phyloP scores from a whole-genome alignment of 2,888 invertebrate genomes.

The Cyclophora punctaria region DNA sequence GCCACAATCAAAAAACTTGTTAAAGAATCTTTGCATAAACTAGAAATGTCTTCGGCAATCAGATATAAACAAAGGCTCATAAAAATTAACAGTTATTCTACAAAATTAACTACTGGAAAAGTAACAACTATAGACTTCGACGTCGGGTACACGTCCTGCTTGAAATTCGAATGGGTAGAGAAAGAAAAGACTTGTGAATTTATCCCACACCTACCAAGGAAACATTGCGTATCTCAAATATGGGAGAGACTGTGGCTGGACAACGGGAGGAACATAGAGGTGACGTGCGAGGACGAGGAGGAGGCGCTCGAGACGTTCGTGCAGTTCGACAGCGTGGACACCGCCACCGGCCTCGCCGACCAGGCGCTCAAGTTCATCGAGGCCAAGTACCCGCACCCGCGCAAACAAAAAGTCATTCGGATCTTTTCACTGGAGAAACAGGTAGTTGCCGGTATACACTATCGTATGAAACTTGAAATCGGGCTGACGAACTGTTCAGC shows the following conservation, averaged over 20 bases:
- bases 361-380: conserved; percentile 59
- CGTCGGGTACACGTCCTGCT: conserved; percentile 56
- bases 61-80: conserved; percentile 53
- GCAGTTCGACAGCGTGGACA: conserved; percentile 45
- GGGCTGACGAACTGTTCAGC: conserved; percentile 56
- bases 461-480: conserved; percentile 60
- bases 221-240: conserved; percentile 52
- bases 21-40: conserved; percentile 43
- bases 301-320: conserved; percentile 47
- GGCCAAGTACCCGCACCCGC: conserved; percentile 58
- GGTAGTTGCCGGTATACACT: conserved; percentile 57
- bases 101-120: conserved; percentile 47
- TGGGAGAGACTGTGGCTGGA: conserved; percentile 50
- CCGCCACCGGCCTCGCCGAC: conserved; percentile 43
- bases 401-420: conserved; percentile 51
- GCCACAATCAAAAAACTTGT: conserved; percentile 39
- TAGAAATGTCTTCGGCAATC: conserved; percentile 50
- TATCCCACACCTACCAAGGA: conserved; percentile 49
- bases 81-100: conserved; percentile 47
- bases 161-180: conserved; percentile 57
- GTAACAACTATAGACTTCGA: conserved; percentile 59
- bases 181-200: conserved; percentile 49
- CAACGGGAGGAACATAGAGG: conserved; percentile 48
- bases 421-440: conserved; percentile 61
- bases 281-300: conserved; percentile 52